Conservation (phyloP, 2,113 vertebrate species). For the Reinhardtius hippoglossoides region DNA sequence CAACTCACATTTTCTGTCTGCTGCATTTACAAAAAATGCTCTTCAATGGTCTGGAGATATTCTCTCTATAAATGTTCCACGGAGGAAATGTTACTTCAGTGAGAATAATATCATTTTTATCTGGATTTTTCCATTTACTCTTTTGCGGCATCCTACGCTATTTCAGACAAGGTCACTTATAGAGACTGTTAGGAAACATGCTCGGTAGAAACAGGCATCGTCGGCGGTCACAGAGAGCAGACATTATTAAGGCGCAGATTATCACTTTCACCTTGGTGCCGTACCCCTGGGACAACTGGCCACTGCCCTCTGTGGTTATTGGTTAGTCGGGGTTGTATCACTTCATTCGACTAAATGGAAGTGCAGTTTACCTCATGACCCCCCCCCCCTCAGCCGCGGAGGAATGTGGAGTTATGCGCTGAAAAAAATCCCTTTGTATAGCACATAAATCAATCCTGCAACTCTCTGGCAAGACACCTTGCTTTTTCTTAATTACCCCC, state of each 20-base stretch:
- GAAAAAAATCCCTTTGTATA: conserved; percentile 33
- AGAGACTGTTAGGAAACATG: conserved; percentile 1
- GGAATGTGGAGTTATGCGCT: conserved; percentile 37
- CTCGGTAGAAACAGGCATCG: neutral
- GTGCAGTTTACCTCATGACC: conserved; percentile 51
- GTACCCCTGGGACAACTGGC: conserved; percentile 48
- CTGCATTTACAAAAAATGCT: conserved; percentile 1
- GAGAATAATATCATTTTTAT: conserved; percentile 12
- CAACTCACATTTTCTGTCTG: neutral
- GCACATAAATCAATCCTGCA: conserved; percentile 65
- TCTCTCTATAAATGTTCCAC: conserved; percentile 3
- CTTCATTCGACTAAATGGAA: conserved; percentile 67
- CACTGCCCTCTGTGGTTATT: conserved; percentile 50
- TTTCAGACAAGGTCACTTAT: conserved; percentile 35
- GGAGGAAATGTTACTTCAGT: neutral
- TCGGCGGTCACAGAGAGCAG: conserved; percentile 21
- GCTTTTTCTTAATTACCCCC: conserved; percentile 79
- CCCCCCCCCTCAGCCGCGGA: conserved; percentile 6
- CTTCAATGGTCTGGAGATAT: conserved; percentile 1
- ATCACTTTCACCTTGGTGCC: conserved; percentile 63
- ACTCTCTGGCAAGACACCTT: conserved; percentile 42
- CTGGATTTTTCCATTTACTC: neutral
- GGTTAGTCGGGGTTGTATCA: conserved; percentile 57
- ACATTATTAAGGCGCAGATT: conserved; percentile 61
- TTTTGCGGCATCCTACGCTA: neutral